phyloP scores from a whole-genome alignment of 2,888 invertebrate genomes.

The Chrysolina haemoptera region DNA sequence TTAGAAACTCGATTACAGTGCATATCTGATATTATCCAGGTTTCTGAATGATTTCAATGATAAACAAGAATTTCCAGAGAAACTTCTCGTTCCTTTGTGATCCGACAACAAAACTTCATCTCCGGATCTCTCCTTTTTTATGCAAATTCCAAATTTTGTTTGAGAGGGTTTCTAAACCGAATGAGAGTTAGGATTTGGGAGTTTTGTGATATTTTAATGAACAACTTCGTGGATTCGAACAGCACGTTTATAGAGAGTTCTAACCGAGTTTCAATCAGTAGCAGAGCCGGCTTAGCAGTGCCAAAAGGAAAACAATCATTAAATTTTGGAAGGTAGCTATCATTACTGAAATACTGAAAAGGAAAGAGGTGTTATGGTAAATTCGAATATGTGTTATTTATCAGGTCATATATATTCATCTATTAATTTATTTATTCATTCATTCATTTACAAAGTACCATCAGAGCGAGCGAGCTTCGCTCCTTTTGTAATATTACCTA shows the following conservation, averaged over 20 bases:
- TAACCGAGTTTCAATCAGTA: constrained; percentile 43
- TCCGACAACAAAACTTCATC: constrained; percentile 2
- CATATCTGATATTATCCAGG: not conserved
- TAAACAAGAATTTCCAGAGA: not conserved
- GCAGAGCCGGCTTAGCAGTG: not conserved
- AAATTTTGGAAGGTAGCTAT: not conserved
- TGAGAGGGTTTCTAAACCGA: constrained; percentile 18
- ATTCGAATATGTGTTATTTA: too few relatives aligned
- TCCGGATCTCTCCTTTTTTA: constrained; percentile 19
- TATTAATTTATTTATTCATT: too few relatives aligned
- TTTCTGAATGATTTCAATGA: not conserved
- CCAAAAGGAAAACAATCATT: not conserved
- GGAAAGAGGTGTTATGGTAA: too few relatives aligned
- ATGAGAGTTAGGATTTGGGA: constrained; percentile 20
- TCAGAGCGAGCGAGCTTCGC: too few relatives aligned
- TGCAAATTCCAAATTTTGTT: constrained; percentile 38
- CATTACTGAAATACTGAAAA: not conserved
- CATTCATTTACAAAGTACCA: too few relatives aligned
- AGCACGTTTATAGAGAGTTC: constrained; percentile 30
- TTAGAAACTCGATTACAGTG: too few relatives aligned
- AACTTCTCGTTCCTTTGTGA: not conserved
- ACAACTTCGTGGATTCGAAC: constrained; percentile 42
- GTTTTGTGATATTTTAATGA: constrained; percentile 49
- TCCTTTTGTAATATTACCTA: too few relatives aligned
- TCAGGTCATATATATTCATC: too few relatives aligned